phyloP scores from a whole-genome alignment of 1,140 invertebrate species.

The Drosophila willistoni region DNA sequence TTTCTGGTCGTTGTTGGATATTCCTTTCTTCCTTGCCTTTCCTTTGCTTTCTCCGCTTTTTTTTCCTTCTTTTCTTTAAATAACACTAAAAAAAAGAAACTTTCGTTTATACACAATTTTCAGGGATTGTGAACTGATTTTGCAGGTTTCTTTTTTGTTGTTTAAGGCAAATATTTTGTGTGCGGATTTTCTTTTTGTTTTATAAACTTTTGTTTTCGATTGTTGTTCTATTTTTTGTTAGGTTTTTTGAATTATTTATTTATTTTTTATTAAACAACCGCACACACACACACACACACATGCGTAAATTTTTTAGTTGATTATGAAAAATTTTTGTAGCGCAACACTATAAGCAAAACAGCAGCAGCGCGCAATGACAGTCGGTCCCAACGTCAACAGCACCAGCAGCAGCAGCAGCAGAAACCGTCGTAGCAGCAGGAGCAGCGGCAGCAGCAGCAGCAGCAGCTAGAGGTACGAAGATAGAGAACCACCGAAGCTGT shows the following conservation, averaged over 20 bases:
- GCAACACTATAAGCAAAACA: conserved; percentile 73
- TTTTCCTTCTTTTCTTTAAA: background rate
- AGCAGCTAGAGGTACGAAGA: conserved; percentile 68
- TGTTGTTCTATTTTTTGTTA: conserved; percentile 40
- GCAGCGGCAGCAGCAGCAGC: conserved; percentile 44
- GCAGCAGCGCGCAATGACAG: conserved; percentile 50
- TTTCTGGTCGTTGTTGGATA: conserved; percentile 40
- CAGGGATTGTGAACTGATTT: conserved; percentile 2
- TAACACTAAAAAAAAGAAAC: conserved; percentile 38
- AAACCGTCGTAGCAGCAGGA: conserved; percentile 50
- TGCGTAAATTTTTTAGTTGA: conserved; percentile 61
- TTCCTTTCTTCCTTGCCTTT: conserved; percentile 9
- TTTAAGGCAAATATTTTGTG: conserved; percentile 34
- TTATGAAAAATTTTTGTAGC: conserved; percentile 76
- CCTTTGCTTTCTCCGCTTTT: too few relatives aligned
- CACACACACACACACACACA: conserved; percentile 37
- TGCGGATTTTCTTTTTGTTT: conserved; percentile 55
- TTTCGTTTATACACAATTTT: conserved; percentile 79
- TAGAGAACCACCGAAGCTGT: conserved; percentile 38
- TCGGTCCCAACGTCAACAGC: conserved; percentile 42
- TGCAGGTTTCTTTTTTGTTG: conserved; percentile 14
- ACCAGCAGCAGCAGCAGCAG: conserved; percentile 27
- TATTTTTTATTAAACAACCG: conserved; percentile 48
- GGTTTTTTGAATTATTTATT: conserved; percentile 21
- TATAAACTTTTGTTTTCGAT: conserved; percentile 14